Conservation (phyloP, 2,797 vertebrate species). For the Anolis apletophallus region DNA sequence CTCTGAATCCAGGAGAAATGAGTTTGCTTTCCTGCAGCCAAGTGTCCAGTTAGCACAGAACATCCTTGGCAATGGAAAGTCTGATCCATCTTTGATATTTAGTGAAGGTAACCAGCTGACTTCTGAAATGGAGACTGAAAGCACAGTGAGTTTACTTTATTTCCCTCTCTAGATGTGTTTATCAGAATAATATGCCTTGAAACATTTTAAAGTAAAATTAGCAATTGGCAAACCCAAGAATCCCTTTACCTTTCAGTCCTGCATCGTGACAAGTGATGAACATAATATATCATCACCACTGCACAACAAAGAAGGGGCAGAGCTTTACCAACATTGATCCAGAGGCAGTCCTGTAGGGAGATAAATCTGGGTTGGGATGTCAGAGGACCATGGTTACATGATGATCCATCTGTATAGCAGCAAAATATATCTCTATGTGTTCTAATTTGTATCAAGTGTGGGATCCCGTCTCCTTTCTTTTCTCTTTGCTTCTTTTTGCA, state of each 20-base stretch:
- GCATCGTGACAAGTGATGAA: not conserved
- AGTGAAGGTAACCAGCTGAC: not conserved
- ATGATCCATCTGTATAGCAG: too few species aligned
- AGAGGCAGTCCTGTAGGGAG: not conserved
- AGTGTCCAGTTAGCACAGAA: slow-evolving; percentile 4
- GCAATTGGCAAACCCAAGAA: not conserved
- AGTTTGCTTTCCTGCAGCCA: slow-evolving; percentile 2
- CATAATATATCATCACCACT: not conserved
- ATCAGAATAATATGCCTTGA: not conserved
- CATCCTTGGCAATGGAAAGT: not conserved
- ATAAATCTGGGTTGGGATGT: not conserved
- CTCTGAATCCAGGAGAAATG: slow-evolving; percentile 19
- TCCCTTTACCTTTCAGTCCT: not conserved
- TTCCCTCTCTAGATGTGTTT: not conserved
- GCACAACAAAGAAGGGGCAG: not conserved
- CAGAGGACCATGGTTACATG: too few species aligned
- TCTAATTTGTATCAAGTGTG: not conserved
- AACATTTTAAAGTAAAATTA: not conserved
- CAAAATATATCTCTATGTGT: too few species aligned
- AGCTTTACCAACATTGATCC: not conserved
- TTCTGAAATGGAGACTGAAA: not conserved
- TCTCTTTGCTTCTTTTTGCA: not conserved
- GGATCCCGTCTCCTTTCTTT: not conserved
- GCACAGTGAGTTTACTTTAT: not conserved
- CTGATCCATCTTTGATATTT: not conserved